Conservation (phyloP, 2,113 vertebrate species). For the Acinonyx jubatus region DNA sequence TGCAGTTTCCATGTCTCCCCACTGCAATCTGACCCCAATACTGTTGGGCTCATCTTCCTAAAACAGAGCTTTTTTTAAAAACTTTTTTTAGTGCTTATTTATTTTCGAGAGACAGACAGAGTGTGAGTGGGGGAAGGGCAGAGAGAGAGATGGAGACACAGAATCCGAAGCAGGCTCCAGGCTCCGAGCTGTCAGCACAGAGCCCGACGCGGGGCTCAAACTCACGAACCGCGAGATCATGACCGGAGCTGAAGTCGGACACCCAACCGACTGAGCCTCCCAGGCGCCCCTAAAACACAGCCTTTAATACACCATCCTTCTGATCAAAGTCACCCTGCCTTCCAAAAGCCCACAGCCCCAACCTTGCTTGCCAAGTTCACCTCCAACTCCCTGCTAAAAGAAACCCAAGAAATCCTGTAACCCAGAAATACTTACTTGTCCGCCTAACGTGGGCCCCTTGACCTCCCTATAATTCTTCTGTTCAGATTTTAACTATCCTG, state of each 20-base stretch:
- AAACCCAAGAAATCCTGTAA: background rate
- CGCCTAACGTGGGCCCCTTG: background rate
- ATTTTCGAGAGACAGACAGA: background rate
- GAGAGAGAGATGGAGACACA: background rate
- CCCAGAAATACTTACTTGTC: accelerated
- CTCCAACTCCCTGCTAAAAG: background rate
- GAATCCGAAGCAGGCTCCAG: background rate
- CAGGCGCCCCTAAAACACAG: background rate
- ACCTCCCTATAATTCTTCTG: background rate
- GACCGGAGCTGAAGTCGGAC: background rate
- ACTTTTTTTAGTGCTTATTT: background rate
- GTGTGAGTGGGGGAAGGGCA: background rate
- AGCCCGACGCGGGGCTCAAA: accelerated
- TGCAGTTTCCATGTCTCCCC: background rate
- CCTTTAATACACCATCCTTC: background rate
- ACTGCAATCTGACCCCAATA: background rate
- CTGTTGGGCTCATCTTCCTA: background rate
- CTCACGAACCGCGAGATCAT: background rate
- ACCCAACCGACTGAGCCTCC: background rate
- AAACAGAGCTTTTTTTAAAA: background rate
- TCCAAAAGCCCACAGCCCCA: background rate
- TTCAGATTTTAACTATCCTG: background rate
- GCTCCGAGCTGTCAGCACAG: background rate
- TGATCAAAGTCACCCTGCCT: background rate
- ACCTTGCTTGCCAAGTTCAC: background rate